Evolutionary conservation across 53 echinoderm and acorn worm genomes (phyloP).

Genomic region (Luidia sarsii): DNA sequence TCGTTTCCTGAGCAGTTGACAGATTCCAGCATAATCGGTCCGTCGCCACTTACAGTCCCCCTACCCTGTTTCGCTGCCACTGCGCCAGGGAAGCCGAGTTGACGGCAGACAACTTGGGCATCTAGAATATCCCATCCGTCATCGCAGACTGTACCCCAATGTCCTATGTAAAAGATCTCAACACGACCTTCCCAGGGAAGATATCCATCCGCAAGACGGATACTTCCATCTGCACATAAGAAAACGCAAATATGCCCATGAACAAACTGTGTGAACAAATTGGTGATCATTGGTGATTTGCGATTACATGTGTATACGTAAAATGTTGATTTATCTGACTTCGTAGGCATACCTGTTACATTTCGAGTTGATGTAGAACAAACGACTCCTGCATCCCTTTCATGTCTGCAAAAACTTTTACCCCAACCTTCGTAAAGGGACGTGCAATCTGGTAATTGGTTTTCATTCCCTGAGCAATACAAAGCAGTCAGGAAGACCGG

Average conservation of each 20-base stretch:
- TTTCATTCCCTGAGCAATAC: constrained; percentile 3
- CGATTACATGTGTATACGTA: no score
- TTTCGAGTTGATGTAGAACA: not conserved
- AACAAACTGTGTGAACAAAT: no score
- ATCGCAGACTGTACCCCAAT: constrained; percentile 5
- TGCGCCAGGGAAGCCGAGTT: not conserved
- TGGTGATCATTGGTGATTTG: no score
- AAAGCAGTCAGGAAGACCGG: not conserved
- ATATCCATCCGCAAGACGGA: not conserved
- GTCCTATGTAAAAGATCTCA: not conserved
- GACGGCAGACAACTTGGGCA: not conserved
- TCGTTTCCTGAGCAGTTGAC: not conserved
- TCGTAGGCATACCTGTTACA: not conserved
- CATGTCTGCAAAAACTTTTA: constrained; percentile 2
- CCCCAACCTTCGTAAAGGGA: constrained; percentile 3
- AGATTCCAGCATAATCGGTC: not conserved
- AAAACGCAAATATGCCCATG: no score
- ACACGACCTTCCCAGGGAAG: not conserved
- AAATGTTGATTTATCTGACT: not conserved
- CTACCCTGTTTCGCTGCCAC: not conserved
- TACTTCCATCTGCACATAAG: not conserved
- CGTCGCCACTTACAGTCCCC: not conserved
- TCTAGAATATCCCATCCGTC: not conserved
- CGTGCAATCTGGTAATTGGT: not conserved
- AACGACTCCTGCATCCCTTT: not conserved